Evolutionary conservation across 2,888 invertebrate species (phyloP).

Genomic region (Tenthredo distinguenda): DNA sequence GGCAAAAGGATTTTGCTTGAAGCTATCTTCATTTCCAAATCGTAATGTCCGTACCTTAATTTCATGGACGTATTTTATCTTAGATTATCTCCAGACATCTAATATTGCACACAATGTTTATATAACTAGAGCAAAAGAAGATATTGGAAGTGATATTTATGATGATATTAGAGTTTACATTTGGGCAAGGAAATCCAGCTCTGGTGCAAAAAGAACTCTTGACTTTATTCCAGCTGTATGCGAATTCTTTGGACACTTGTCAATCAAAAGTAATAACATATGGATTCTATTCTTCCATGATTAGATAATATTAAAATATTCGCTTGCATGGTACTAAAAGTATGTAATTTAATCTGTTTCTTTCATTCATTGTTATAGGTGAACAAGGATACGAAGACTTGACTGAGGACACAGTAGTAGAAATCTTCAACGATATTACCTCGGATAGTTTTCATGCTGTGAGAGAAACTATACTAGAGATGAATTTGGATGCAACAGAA

Average conservation of each 20-base stretch:
- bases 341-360: constrained; percentile 47
- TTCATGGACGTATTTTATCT: constrained; percentile 78
- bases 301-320: not conserved
- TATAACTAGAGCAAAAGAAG: constrained; percentile 81
- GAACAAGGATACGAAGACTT: constrained; percentile 65
- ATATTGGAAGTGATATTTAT: constrained; percentile 64
- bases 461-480: constrained; percentile 53
- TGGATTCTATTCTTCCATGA: not conserved
- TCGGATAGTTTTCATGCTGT: constrained; percentile 60
- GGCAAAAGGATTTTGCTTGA: constrained; percentile 86
- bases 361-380: constrained; percentile 60
- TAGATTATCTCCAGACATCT: constrained; percentile 81
- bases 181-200: constrained; percentile 83
- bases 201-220: constrained; percentile 81
- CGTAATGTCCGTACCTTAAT: constrained; percentile 70
- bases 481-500: constrained; percentile 25
- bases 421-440: constrained; percentile 62
- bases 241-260: constrained; percentile 89
- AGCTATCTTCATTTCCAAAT: constrained; percentile 77
- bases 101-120: constrained; percentile 89
- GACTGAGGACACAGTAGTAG: constrained; percentile 64
- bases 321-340: not conserved
- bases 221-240: constrained; percentile 87
- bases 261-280: constrained; percentile 82
- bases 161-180: constrained; percentile 82